A percentile compares a stretch with the other conserved stretches of the same genome.
Conservation (phyloP, 2,113 vertebrate genomes). For the Motacilla alba region DNA sequence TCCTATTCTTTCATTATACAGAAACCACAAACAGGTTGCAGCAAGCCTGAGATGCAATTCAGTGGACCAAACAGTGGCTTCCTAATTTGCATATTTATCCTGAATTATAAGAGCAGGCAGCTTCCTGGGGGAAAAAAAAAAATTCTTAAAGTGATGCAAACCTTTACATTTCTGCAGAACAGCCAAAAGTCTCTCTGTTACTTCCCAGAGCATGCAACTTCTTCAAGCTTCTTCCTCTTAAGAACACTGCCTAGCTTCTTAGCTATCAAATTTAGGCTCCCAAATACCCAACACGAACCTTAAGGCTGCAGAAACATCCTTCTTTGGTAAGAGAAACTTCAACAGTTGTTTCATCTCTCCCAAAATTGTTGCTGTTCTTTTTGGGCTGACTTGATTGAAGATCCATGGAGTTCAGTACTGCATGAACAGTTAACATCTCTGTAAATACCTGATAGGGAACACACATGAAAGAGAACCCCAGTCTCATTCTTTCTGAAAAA, state of each 20-base stretch:
- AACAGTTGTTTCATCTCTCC: background rate
- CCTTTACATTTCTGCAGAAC: background rate
- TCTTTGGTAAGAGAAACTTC: too few species aligned
- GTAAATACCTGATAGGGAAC: background rate
- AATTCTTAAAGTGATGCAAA: background rate
- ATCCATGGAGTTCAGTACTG: background rate
- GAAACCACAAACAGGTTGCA: background rate
- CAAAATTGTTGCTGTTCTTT: background rate
- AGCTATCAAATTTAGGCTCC: background rate
- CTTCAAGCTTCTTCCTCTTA: background rate
- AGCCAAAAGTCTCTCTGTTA: background rate
- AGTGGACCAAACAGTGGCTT: background rate
- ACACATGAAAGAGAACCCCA: background rate
- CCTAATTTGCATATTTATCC: background rate
- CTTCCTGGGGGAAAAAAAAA: background rate
- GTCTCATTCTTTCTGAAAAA: background rate
- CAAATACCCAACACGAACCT: background rate
- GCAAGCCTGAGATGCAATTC: background rate
- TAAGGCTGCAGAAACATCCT: background rate
- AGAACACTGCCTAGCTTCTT: background rate
- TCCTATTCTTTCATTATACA: background rate
- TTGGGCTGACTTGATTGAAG: background rate
- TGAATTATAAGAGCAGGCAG: background rate
- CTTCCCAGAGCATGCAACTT: background rate
- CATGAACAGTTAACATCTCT: background rate